Conservation (phyloP, 2,888 invertebrate species). For the Tetragnatha montana region DNA sequence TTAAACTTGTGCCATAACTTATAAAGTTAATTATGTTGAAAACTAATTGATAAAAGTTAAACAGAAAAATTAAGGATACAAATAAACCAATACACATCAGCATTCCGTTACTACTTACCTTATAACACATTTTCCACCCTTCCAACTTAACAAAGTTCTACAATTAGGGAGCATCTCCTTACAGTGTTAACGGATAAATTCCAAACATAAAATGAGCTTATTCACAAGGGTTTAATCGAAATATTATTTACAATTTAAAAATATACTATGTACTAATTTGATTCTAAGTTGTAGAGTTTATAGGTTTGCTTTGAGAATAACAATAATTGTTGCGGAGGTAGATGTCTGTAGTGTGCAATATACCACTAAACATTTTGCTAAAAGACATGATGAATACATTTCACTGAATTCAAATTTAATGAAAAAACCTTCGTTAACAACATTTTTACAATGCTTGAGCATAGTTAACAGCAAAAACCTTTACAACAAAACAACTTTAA, state of each 20-base stretch:
- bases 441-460: conserved; percentile 65
- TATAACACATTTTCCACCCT: not conserved
- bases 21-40: too few species aligned
- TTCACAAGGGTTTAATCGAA: conserved; percentile 54
- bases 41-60: too few species aligned
- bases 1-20: too few species aligned
- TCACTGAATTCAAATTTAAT: conserved; percentile 53
- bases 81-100: not conserved
- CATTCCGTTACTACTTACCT: not conserved
- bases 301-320: conserved; percentile 64
- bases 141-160: conserved; percentile 11
- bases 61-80: not conserved
- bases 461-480: conserved; percentile 63
- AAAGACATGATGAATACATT: conserved; percentile 52
- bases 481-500: conserved; percentile 47
- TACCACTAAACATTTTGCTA: conserved; percentile 67
- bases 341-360: conserved; percentile 68
- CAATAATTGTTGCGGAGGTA: conserved; percentile 68
- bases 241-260: conserved; percentile 70
- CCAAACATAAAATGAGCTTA: conserved; percentile 61
- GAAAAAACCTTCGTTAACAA: conserved; percentile 51
- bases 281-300: conserved; percentile 67
- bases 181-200: conserved; percentile 17
- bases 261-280: conserved; percentile 70
- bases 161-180: conserved; percentile 25